These are phyloP conservation scores for Thymelicus lineola DNA, from an alignment of 2,888 invertebrate genomes.

Conservation along the genomic window DNA sequence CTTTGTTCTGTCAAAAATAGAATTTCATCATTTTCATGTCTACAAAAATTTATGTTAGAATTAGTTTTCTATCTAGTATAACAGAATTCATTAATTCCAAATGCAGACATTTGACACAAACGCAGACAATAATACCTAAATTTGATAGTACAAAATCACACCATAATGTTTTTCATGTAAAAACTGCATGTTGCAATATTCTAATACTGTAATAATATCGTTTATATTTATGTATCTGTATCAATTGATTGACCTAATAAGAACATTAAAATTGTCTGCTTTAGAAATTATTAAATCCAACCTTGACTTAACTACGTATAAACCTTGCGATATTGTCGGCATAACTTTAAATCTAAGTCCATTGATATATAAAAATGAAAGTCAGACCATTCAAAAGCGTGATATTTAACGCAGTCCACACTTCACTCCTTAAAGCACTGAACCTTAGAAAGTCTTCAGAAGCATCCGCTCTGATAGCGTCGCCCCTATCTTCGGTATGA, in stretches of 20 bases:
- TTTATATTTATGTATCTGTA: neutral
- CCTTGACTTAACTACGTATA: slow-evolving; percentile 52
- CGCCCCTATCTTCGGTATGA: slow-evolving; percentile 64
- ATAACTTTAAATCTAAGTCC: slow-evolving; percentile 62
- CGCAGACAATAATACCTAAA: neutral
- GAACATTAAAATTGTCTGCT: slow-evolving; percentile 21
- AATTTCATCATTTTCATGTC: slow-evolving; percentile 59
- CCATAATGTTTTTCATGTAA: no score
- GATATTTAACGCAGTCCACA: slow-evolving; percentile 31
- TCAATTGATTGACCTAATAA: neutral
- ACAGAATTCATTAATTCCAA: slow-evolving; percentile 52
- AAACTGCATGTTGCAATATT: no score
- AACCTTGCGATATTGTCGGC: slow-evolving; percentile 77
- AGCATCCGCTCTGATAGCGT: slow-evolving; percentile 72
- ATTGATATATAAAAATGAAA: slow-evolving; percentile 39
- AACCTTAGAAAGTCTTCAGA: slow-evolving; percentile 70
- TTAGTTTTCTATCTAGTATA: slow-evolving; percentile 74
- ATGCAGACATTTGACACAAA: slow-evolving; percentile 11
- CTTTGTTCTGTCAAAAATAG: slow-evolving; percentile 73
- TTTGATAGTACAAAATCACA: neutral
- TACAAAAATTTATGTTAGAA: slow-evolving; percentile 65
- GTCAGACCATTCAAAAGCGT: slow-evolving; percentile 39
- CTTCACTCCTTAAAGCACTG: slow-evolving; percentile 16
- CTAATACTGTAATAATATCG: no score
- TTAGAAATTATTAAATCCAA: slow-evolving; percentile 49